phyloP scores from a whole-genome alignment of 92 coral and sea anemone genomes.

The Epizoanthus scotinus region DNA sequence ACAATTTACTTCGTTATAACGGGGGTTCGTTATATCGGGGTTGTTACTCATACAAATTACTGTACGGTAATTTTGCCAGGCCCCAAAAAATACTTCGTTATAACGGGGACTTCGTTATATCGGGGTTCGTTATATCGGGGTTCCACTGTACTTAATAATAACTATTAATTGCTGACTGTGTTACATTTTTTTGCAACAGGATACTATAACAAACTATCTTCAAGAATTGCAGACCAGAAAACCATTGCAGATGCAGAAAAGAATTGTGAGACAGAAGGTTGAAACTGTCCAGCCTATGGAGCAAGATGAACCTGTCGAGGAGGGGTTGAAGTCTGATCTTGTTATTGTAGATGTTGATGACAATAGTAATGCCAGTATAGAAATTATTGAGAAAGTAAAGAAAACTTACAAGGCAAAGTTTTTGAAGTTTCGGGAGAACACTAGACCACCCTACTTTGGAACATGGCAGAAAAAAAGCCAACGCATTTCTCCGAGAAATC shows the following conservation, averaged over 20 bases:
- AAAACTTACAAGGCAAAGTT: constrained; percentile 59
- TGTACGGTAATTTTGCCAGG: too few relatives aligned
- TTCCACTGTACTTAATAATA: too few relatives aligned
- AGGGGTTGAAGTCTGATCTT: constrained; percentile 37
- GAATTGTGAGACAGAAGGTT: constrained; percentile 25
- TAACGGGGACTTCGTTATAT: too few relatives aligned
- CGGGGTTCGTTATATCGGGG: too few relatives aligned
- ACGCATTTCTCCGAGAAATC: constrained; percentile 78
- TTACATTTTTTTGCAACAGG: constrained; percentile 32
- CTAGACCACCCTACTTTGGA: constrained; percentile 95
- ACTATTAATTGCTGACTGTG: neutral
- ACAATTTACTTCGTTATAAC: too few relatives aligned
- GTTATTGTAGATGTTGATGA: constrained; percentile 55
- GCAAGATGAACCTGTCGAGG: constrained; percentile 46
- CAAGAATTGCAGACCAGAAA: constrained; percentile 61
- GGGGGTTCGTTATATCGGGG: too few relatives aligned
- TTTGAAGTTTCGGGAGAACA: constrained; percentile 78
- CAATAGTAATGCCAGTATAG: constrained; percentile 56
- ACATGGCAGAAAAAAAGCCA: constrained; percentile 86
- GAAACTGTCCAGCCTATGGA: constrained; percentile 4
- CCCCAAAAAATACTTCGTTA: too few relatives aligned
- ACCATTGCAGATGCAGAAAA: constrained; percentile 42
- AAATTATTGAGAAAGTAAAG: constrained; percentile 53
- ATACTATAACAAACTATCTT: constrained; percentile 41
- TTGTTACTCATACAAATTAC: too few relatives aligned